Evolutionary conservation across 2,888 invertebrate genomes (phyloP).

Genomic region (Trypoxylon attenuatum): DNA sequence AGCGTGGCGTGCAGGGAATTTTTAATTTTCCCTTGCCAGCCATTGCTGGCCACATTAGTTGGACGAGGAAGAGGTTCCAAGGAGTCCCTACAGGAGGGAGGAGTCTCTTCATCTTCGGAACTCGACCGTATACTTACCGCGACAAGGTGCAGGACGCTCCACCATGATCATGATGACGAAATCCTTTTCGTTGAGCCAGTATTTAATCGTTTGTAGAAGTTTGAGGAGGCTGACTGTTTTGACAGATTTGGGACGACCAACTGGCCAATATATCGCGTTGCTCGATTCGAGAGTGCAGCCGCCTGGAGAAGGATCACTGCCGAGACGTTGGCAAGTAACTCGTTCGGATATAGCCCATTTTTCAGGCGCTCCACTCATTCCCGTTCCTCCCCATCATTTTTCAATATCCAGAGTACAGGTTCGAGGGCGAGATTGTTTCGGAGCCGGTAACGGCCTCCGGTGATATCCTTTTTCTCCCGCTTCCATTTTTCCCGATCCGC

Average conservation of each 20-base stretch:
- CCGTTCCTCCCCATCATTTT: slow-evolving; percentile 45
- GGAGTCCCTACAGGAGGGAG: too few species aligned
- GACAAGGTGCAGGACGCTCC: background rate
- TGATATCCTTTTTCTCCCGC: background rate
- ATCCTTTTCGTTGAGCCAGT: too few species aligned
- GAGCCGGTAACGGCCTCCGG: background rate
- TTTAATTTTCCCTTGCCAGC: background rate
- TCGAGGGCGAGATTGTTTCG: slow-evolving; percentile 32
- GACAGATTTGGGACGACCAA: slow-evolving; percentile 73
- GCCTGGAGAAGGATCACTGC: slow-evolving; percentile 72
- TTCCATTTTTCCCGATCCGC: background rate
- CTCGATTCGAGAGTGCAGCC: slow-evolving; percentile 75
- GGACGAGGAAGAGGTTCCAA: too few species aligned
- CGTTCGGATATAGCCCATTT: slow-evolving; percentile 43
- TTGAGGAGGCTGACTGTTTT: slow-evolving; percentile 32
- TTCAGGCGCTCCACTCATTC: slow-evolving; percentile 28
- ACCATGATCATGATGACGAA: too few species aligned
- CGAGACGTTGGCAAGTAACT: slow-evolving; percentile 71
- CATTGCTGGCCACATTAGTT: too few species aligned
- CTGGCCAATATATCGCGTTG: slow-evolving; percentile 71
- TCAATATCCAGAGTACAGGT: slow-evolving; percentile 41
- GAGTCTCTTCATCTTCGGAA: background rate
- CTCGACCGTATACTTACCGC: background rate
- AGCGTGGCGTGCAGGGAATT: background rate
- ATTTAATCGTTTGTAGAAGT: slow-evolving; percentile 1